phyloP scores from a whole-genome alignment of 2,113 vertebrate species.

The Acrocephalus arundinaceus region DNA sequence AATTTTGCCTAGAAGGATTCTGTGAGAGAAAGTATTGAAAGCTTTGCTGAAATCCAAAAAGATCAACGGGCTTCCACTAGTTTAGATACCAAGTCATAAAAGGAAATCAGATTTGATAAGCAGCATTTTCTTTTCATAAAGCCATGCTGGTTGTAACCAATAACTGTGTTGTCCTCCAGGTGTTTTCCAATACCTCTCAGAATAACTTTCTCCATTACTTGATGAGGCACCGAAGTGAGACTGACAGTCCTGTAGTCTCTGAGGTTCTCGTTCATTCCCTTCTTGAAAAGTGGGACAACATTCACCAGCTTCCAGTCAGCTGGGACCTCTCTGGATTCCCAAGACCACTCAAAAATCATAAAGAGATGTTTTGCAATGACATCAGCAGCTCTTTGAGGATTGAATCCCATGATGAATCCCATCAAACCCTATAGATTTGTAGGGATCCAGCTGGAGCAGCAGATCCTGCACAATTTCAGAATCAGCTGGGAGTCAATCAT shows the following conservation, averaged over 20 bases:
- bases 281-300: not conserved
- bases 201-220: not conserved
- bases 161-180: not conserved
- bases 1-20: not conserved
- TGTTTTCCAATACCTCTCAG: not conserved
- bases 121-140: not conserved
- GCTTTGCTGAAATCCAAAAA: not conserved
- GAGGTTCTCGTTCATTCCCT: fast-evolving
- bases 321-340: not conserved
- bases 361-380: not conserved
- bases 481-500: fast-evolving
- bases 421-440: not conserved
- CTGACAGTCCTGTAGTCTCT: not conserved
- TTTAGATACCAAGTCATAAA: not conserved
- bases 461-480: not conserved
- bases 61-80: not conserved
- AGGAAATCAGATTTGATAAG: not conserved
- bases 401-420: not conserved
- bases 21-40: not conserved
- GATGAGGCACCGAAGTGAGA: not conserved
- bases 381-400: not conserved
- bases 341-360: not conserved
- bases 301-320: too few species aligned
- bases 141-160: not conserved
- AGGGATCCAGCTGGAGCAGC: not conserved